Evolutionary conservation across 2,797 vertebrate species (phyloP).

Genomic region (Syngnathus rostellatus): DNA sequence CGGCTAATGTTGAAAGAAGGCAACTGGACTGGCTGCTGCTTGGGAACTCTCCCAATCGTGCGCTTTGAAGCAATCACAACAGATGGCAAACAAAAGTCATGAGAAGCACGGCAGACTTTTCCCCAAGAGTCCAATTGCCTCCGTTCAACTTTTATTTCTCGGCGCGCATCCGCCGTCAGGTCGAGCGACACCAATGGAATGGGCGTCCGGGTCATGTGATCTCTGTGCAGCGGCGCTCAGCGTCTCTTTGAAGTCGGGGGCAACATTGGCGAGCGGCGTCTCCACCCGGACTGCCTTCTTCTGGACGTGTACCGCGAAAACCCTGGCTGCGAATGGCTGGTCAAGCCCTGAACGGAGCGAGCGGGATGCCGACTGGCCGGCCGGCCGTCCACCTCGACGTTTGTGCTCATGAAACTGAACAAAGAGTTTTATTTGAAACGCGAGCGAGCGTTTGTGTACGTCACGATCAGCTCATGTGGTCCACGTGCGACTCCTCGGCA

Average conservation of each 20-base stretch:
- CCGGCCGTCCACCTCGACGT: background rate
- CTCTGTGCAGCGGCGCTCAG: slow-evolving; percentile 53
- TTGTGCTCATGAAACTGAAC: slow-evolving; percentile 8
- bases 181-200: background rate
- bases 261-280: slow-evolving; percentile 76
- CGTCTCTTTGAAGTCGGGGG: slow-evolving; percentile 90
- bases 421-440: background rate
- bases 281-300: slow-evolving; percentile 43
- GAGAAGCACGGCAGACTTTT: too few relatives aligned
- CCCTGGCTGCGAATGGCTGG: slow-evolving; percentile 54
- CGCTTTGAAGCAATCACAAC: too few relatives aligned
- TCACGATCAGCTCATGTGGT: slow-evolving; percentile 52
- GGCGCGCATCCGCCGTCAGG: too few relatives aligned
- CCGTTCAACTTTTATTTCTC: too few relatives aligned
- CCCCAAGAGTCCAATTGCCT: too few relatives aligned
- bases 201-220: background rate
- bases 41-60: too few relatives aligned
- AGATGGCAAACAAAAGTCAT: too few relatives aligned
- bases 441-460: background rate
- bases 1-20: too few relatives aligned
- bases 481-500: slow-evolving; percentile 90
- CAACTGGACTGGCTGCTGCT: too few relatives aligned
- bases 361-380: background rate
- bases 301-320: slow-evolving; percentile 49
- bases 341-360: slow-evolving; percentile 41